These are phyloP conservation scores for Microtus oregoni DNA, from an alignment of 2,113 vertebrate species.

Conservation along the genomic window DNA sequence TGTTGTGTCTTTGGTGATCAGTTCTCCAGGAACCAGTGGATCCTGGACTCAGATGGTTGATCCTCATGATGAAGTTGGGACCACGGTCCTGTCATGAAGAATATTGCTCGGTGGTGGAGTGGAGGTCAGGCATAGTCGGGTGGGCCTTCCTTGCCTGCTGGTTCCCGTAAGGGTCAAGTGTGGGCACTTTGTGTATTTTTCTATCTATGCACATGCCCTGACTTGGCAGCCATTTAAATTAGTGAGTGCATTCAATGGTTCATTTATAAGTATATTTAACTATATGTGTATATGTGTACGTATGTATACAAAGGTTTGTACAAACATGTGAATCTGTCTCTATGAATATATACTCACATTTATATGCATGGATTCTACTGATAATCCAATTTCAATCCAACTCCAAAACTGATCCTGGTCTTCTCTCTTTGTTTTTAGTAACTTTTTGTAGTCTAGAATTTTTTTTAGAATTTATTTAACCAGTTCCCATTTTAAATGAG, in stretches of 20 bases:
- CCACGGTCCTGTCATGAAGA: no score
- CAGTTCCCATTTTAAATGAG: background rate
- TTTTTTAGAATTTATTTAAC: conserved; percentile 10
- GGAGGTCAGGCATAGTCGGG: no score
- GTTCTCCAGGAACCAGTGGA: no score
- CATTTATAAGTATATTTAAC: background rate
- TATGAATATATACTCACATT: background rate
- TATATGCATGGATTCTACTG: background rate
- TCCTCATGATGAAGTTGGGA: no score
- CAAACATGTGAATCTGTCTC: background rate
- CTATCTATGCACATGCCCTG: background rate
- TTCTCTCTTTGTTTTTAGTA: background rate
- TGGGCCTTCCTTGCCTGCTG: no score
- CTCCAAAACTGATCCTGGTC: background rate
- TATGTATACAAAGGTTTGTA: background rate
- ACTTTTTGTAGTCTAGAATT: background rate
- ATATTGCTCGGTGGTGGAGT: no score
- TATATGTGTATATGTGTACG: background rate
- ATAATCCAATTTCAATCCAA: background rate
- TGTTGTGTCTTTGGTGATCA: no score
- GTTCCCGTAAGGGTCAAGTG: no score
- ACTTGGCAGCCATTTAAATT: background rate
- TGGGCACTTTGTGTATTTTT: background rate
- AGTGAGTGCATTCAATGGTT: background rate
- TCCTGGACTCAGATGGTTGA: no score